Evolutionary conservation across 92 coral and sea anemone species (phyloP), one percentile per base, ranked within the genome.

Genomic region (Epizoanthus ramosus): DNA sequence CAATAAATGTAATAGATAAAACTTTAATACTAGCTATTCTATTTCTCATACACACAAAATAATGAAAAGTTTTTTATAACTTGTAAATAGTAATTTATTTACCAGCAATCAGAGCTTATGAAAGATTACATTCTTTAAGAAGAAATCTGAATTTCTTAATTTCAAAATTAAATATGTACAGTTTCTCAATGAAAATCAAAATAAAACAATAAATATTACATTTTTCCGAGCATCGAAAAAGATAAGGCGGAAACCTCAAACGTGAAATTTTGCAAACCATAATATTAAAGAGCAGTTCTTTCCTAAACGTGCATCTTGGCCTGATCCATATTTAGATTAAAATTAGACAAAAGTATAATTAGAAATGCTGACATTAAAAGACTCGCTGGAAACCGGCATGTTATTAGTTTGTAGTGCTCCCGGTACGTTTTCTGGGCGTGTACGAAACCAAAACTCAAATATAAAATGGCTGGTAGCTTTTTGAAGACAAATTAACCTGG

Each of bases 11-110:
- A 67, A 67, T 67, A 65, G 15, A 65, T 65, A 67, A 10, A 31
- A 17, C 39, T 8, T 16, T 14, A 67, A 41, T 41, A 67, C 71
- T 31, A 16, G 47, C 71, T 67, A 17, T 65, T 28, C 41, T 39
- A 67, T 33, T 67, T 67, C 47, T 67, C 50, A 67, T 67, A 18
- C 71, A 33, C 39, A 33, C 45, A 67, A 67, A 67, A 41, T 31
- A 17, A 3, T 33, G 47, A 24, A 2, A 67, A 28, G 54, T n/a
- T n/a, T n/a, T n/a, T n/a, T n/a, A n/a, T n/a, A n/a, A n/a, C n/a
- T 45, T 45, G 4, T 35, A 45, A 45, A 9, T 45, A 45, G 71
- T 33, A 67, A 33, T 67, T 67, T 67, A 19, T 31, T 65, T 67
- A 67, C 50, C 19, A 33, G 21, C 71, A 18, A 31, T 67, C 14